phyloP scores from a whole-genome alignment of 2,888 invertebrate genomes.

The Plagiodera versicolora region DNA sequence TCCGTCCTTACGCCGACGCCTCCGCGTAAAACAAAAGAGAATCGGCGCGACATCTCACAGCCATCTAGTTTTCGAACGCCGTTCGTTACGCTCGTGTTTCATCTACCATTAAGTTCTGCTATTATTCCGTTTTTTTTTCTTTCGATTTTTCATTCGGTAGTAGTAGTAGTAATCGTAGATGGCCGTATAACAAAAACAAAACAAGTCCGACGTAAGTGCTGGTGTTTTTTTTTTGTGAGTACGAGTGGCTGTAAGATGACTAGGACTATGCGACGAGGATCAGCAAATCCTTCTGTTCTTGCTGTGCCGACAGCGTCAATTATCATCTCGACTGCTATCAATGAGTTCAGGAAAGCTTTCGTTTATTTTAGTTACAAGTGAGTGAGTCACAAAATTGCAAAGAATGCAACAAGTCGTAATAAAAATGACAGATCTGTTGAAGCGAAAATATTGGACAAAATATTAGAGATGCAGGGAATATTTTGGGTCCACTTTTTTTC shows the following conservation, averaged over 20 bases:
- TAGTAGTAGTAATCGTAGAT: slow-evolving; percentile 43
- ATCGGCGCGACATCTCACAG: slow-evolving; percentile 16
- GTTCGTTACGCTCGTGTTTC: slow-evolving; percentile 30
- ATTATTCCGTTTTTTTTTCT: slow-evolving; percentile 18
- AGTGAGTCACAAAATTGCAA: no score
- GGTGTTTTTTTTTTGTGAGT: no score
- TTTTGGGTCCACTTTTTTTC: no score
- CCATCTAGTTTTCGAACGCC: slow-evolving; percentile 17
- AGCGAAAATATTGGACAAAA: no score
- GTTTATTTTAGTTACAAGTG: slow-evolving; percentile 59
- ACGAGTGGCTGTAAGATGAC: slow-evolving; percentile 30
- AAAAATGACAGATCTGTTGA: no score
- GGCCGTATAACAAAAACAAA: slow-evolving; percentile 1
- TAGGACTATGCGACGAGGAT: slow-evolving; percentile 32
- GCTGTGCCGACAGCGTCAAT: slow-evolving; percentile 55
- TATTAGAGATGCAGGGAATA: no score
- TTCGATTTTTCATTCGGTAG: background rate
- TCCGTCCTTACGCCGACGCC: slow-evolving; percentile 8
- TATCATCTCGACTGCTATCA: slow-evolving; percentile 58
- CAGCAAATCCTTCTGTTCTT: slow-evolving; percentile 51
- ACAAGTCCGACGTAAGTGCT: background rate
- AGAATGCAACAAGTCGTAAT: no score
- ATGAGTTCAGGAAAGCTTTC: slow-evolving; percentile 56
- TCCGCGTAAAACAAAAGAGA: slow-evolving; percentile 23
- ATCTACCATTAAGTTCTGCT: slow-evolving; percentile 42